Percentiles rank a stretch among this genome's conserved stretches.
Evolutionary conservation across 2,113 vertebrate genomes (phyloP).

Genomic region (Octodon degus): DNA sequence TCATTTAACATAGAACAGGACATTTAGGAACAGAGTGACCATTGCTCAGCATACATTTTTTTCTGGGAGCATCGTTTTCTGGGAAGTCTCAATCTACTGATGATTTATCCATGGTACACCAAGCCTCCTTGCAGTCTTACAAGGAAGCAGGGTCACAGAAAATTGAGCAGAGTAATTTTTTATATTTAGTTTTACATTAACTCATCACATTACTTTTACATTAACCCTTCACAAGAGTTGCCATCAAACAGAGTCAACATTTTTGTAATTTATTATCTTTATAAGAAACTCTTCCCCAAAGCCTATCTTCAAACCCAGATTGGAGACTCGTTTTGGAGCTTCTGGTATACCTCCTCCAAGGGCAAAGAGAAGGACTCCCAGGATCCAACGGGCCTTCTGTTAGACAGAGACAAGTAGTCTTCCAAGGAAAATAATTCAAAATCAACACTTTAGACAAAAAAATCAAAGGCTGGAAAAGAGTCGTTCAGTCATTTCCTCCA

Average conservation of each 20-base stretch:
- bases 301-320: neutral
- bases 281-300: neutral
- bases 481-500: neutral
- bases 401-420: conserved; percentile 8
- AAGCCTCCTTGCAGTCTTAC: too few species aligned
- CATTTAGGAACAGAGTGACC: too few species aligned
- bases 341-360: neutral
- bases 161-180: too few species aligned
- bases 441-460: conserved; percentile 27
- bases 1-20: too few species aligned
- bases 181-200: too few species aligned
- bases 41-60: too few species aligned
- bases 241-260: conserved; percentile 2
- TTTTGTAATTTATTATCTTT: conserved; percentile 42
- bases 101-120: too few species aligned
- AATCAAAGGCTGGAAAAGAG: conserved; percentile 27
- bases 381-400: conserved; percentile 2
- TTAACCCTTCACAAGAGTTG: neutral
- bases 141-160: too few species aligned
- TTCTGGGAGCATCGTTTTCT: too few species aligned
- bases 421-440: conserved; percentile 49
- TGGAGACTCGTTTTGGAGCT: neutral
- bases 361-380: neutral
- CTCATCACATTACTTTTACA: too few species aligned
- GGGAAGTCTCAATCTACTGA: too few species aligned